phyloP scores from a whole-genome alignment of 2,888 invertebrate species.

The Polyommatus icarus region DNA sequence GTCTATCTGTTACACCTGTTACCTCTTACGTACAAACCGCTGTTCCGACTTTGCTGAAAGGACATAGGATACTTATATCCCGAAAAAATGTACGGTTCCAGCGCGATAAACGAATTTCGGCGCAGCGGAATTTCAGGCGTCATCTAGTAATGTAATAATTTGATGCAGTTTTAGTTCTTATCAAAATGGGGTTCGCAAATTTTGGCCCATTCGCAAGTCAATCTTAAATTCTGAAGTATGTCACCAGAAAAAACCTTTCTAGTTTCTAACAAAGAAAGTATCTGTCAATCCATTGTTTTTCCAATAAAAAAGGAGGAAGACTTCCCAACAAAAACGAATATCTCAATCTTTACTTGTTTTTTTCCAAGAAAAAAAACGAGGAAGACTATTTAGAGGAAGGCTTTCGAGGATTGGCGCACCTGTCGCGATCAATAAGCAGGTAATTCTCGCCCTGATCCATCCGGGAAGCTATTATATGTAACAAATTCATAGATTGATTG shows the following conservation, averaged over 20 bases:
- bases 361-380: background rate
- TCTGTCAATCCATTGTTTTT: background rate
- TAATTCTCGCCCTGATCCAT: background rate
- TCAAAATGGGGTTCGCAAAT: too few relatives aligned
- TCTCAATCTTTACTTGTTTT: background rate
- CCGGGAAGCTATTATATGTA: slow-evolving; percentile 5
- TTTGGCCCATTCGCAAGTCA: too few relatives aligned
- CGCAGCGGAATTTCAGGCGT: too few relatives aligned
- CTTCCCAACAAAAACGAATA: background rate
- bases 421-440: background rate
- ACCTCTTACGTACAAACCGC: too few relatives aligned
- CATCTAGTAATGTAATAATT: too few relatives aligned
- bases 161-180: too few relatives aligned
- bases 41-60: too few relatives aligned
- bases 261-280: background rate
- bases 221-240: too few relatives aligned
- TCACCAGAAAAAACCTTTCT: background rate
- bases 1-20: too few relatives aligned
- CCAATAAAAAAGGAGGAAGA: background rate
- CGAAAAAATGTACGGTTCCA: too few relatives aligned
- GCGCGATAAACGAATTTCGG: too few relatives aligned
- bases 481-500: slow-evolving; percentile 43
- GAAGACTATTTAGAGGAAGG: background rate
- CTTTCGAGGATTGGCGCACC: background rate
- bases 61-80: too few relatives aligned